A percentile compares a stretch with the other conserved stretches of the same genome.
phyloP scores from a whole-genome alignment of 2,797 vertebrate species.

The Bovichtus variegatus region DNA sequence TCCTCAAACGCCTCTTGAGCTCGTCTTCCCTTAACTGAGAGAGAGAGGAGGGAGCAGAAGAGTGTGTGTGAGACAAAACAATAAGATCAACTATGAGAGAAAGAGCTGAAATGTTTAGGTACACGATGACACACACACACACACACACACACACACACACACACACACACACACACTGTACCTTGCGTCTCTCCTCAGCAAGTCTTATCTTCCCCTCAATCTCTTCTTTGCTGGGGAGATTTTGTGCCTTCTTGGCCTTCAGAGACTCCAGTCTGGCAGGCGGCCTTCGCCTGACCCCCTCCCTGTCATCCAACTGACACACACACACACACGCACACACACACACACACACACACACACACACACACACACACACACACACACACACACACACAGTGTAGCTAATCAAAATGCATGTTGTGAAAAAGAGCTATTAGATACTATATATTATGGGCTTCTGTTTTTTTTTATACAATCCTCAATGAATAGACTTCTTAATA shows the following conservation, averaged over 20 bases:
- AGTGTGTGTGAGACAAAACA: background rate
- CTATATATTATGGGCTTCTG: too few relatives aligned
- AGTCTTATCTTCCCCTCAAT: slow-evolving; percentile 85
- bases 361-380: too few relatives aligned
- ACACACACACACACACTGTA: slow-evolving; percentile 31
- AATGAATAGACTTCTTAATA: background rate
- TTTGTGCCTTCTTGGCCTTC: slow-evolving; percentile 72
- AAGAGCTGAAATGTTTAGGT: background rate
- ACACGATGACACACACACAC: background rate
- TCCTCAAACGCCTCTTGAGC: slow-evolving; percentile 78
- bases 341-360: slow-evolving; percentile 22
- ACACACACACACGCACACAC: slow-evolving; percentile 18
- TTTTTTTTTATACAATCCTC: background rate
- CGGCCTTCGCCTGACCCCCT: slow-evolving; percentile 75
- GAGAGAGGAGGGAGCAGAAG: background rate
- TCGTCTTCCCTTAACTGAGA: slow-evolving; percentile 84
- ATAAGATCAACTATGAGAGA: background rate
- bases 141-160: background rate
- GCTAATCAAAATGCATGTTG: background rate
- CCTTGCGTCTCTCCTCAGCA: slow-evolving; percentile 81
- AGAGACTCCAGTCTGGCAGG: slow-evolving; percentile 89
- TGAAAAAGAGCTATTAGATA: too few relatives aligned
- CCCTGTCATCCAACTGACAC: slow-evolving; percentile 78
- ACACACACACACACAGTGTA: too few relatives aligned
- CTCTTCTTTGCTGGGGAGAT: slow-evolving; percentile 78